Evolutionary conservation across 2,888 invertebrate species (phyloP).

Genomic region (Eristalis tenax): DNA sequence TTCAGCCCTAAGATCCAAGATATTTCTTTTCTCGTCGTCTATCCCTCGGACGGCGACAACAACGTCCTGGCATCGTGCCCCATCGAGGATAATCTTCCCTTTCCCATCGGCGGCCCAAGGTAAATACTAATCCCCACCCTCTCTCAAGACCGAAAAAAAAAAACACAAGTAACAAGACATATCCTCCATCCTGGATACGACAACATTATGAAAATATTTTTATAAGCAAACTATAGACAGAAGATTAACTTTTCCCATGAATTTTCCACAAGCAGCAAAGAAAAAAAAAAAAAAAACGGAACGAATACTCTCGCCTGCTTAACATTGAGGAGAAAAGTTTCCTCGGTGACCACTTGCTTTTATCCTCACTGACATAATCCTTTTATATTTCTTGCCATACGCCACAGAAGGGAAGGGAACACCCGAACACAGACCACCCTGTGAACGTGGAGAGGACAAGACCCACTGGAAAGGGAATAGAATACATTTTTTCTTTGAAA

Average conservation of each 20-base stretch:
- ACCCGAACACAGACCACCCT: neutral
- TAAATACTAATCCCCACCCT: neutral
- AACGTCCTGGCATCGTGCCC: neutral
- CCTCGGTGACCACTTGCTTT: constrained; percentile 54
- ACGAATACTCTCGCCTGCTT: neutral
- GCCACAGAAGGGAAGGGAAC: constrained; percentile 5
- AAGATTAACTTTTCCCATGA: constrained; percentile 40
- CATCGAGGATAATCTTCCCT: neutral
- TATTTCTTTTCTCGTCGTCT: neutral
- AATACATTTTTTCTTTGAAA: neutral
- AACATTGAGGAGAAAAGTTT: constrained; percentile 62
- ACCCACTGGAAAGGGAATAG: neutral
- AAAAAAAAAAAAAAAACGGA: neutral
- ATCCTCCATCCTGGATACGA: neutral
- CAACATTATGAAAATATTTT: neutral
- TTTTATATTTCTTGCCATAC: constrained; percentile 42
- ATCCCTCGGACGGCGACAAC: neutral
- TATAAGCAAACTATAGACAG: constrained; percentile 18
- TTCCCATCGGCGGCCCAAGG: neutral
- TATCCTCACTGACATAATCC: constrained; percentile 63
- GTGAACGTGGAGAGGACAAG: neutral
- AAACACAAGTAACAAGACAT: neutral
- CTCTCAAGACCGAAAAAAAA: neutral
- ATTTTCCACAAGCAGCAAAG: constrained; percentile 4
- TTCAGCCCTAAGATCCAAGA: neutral